Evolutionary conservation across 1,140 invertebrate species (phyloP).

Genomic region (Pseudomyrmex pallidus): DNA sequence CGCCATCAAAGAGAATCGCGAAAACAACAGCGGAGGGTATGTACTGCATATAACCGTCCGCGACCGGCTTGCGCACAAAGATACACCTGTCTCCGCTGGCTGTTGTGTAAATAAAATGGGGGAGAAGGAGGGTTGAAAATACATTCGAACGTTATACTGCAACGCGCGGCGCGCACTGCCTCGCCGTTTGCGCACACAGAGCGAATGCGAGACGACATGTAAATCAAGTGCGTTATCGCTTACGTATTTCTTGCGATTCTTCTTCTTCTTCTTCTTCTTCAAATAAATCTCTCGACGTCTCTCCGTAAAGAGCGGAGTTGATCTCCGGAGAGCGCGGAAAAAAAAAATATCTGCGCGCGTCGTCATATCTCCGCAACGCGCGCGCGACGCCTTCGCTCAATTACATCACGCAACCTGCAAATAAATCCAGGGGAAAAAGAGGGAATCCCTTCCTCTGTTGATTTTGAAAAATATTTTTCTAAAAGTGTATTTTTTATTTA

Average conservation of each 20-base stretch:
- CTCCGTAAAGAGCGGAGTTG: background rate
- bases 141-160: conserved; percentile 37
- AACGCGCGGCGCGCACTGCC: background rate
- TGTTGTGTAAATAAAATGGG: conserved; percentile 40
- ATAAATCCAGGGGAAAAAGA: no score
- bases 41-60: background rate
- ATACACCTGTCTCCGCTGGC: conserved; percentile 25
- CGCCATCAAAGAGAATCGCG: conserved; percentile 47
- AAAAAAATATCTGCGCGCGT: background rate
- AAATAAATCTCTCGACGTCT: conserved; percentile 12
- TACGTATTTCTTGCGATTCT: background rate
- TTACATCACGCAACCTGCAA: no score
- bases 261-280: background rate
- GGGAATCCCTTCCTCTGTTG: no score
- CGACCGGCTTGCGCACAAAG: background rate
- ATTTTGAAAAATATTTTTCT: no score
- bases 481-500: no score
- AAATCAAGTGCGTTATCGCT: conserved; percentile 33
- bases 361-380: background rate
- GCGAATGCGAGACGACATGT: conserved; percentile 29
- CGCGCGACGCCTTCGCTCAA: no score
- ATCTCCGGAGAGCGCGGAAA: no score
- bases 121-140: conserved; percentile 39
- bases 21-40: conserved; percentile 26
- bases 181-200: conserved; percentile 22